Conservation (phyloP, 2,797 vertebrate genomes). For the Pseudomugil tenellus region DNA sequence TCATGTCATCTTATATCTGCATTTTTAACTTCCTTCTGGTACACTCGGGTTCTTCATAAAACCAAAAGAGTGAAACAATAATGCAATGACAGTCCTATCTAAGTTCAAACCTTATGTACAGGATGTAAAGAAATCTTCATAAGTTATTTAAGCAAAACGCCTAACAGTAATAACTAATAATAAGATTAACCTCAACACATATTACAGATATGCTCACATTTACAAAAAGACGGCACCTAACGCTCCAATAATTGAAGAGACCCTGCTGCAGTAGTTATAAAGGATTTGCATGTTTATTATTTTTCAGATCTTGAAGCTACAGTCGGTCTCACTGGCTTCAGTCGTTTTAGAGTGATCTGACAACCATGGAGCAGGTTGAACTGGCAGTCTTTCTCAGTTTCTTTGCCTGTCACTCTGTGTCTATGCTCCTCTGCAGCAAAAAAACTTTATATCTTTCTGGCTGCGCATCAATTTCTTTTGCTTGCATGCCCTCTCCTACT, state of each 20-base stretch:
- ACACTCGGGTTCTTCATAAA: no score
- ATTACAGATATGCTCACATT: background rate
- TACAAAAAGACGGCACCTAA: background rate
- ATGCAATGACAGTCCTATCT: no score
- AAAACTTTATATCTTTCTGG: background rate
- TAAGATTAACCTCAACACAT: background rate
- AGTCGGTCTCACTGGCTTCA: background rate
- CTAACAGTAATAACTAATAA: no score
- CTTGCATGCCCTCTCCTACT: background rate
- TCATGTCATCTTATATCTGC: no score
- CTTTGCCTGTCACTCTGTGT: conserved; percentile 20
- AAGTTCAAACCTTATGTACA: no score
- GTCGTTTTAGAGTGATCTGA: conserved; percentile 3
- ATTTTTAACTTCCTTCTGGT: no score
- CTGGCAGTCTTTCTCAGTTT: conserved; percentile 1
- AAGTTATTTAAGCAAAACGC: no score
- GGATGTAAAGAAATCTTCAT: no score
- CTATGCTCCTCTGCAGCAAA: conserved; percentile 22
- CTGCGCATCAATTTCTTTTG: background rate
- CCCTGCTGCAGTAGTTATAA: background rate
- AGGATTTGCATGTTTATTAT: background rate
- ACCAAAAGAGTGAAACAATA: no score
- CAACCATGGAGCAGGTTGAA: conserved; percentile 9
- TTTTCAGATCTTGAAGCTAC: background rate
- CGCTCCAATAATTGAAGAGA: background rate